phyloP scores from a whole-genome alignment of 2,113 vertebrate genomes.

The Neoarius graeffei region DNA sequence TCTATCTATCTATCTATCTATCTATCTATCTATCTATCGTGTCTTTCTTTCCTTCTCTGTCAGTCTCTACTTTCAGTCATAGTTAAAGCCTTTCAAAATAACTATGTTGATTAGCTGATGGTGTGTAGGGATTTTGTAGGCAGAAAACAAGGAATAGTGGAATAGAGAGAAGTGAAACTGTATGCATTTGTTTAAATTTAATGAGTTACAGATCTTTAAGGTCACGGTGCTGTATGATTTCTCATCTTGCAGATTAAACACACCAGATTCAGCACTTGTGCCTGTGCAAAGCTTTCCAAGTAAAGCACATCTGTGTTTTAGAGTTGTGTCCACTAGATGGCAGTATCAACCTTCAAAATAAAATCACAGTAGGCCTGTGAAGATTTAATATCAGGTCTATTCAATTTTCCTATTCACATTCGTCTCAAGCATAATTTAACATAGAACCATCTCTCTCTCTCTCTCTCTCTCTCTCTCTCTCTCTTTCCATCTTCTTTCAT shows the following conservation, averaged over 20 bases:
- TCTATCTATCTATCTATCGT: not conserved
- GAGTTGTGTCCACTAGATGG: constrained; percentile 28
- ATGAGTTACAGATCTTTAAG: not conserved
- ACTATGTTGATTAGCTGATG: not conserved
- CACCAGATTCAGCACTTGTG: not conserved
- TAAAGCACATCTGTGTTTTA: not conserved
- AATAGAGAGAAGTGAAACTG: not conserved
- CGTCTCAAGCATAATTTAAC: not conserved
- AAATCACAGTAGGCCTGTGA: not conserved
- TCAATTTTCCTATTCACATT: not conserved
- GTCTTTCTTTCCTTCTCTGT: not conserved
- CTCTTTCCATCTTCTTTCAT: not conserved
- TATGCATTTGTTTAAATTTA: not conserved
- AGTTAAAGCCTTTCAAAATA: not conserved
- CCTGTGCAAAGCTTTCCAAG: not conserved
- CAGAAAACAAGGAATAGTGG: not conserved
- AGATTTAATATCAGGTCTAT: not conserved
- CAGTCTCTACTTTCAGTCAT: not conserved
- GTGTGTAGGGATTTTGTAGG: not conserved
- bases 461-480: constrained; percentile 25
- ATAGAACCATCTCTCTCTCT: not conserved
- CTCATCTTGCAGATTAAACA: not conserved
- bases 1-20: constrained; percentile 4
- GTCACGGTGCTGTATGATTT: not conserved
- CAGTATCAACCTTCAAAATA: constrained; percentile 20